Evolutionary conservation across 2,113 vertebrate genomes (phyloP).

Genomic region (Amblyopsis rosae): DNA sequence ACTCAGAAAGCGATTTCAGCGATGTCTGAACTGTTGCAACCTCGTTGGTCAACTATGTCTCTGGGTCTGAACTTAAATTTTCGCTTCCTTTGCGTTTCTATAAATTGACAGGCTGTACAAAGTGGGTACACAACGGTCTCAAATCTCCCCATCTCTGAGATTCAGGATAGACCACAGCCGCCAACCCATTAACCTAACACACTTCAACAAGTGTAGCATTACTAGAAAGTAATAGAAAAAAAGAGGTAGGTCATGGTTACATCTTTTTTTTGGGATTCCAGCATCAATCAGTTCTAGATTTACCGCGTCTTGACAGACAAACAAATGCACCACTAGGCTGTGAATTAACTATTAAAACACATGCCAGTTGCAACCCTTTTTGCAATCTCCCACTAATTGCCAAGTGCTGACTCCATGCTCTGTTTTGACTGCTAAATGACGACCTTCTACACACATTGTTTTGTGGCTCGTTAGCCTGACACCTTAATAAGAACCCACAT

Average conservation of each 20-base stretch:
- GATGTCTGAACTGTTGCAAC: constrained; percentile 33
- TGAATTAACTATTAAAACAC: constrained; percentile 29
- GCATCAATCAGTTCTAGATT: neutral
- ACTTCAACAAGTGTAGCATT: neutral
- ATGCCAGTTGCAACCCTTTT: constrained; percentile 4
- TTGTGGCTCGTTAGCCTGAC: constrained; percentile 48
- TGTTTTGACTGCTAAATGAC: constrained; percentile 38
- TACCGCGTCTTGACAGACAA: neutral
- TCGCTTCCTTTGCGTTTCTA: constrained; percentile 27
- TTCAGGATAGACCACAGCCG: neutral
- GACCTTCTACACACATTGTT: constrained; percentile 32
- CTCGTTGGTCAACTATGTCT: constrained; percentile 21
- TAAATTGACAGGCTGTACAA: neutral
- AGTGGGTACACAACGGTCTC: neutral
- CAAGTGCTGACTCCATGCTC: constrained; percentile 18
- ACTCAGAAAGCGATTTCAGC: constrained; percentile 5
- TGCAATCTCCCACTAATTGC: constrained; percentile 39
- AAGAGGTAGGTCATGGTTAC: neutral
- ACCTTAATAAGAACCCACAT: constrained; percentile 27
- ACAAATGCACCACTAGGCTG: constrained; percentile 16
- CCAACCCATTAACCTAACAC: neutral
- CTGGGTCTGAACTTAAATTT: constrained; percentile 17
- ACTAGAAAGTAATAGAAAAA: neutral
- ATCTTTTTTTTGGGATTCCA: neutral
- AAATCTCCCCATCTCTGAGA: neutral